Percentiles rank a stretch among this genome's conserved stretches.
phyloP scores from a whole-genome alignment of 2,888 invertebrate species.

The Kryphioiulus occultus region DNA sequence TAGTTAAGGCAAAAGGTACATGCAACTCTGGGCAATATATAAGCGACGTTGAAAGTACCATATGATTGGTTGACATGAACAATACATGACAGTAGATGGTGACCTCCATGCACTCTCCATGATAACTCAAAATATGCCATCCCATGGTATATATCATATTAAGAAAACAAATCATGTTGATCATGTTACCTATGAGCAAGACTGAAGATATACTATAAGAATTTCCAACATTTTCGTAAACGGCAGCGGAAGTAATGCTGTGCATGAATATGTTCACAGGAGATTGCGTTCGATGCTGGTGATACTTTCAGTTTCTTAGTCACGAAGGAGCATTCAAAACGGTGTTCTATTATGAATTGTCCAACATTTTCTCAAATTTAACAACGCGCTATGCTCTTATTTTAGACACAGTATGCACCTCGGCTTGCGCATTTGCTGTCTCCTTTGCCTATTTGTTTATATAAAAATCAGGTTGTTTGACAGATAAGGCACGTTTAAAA shows the following conservation, averaged over 20 bases:
- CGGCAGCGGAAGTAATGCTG: no score
- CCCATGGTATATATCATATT: no score
- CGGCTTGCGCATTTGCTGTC: neutral
- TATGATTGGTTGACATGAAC: neutral
- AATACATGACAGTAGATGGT: neutral
- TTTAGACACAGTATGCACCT: neutral
- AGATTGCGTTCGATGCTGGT: neutral
- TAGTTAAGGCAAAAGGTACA: no score
- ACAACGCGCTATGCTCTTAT: neutral
- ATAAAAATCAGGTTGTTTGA: conserved; percentile 39
- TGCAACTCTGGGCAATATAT: neutral
- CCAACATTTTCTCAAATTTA: neutral
- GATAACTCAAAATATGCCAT: neutral
- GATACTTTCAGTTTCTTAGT: neutral
- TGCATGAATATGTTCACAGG: neutral
- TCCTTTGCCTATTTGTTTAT: neutral
- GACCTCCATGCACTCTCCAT: neutral
- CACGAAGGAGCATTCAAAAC: neutral
- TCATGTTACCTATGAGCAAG: no score
- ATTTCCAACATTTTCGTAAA: no score
- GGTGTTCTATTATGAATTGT: neutral
- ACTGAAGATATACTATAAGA: no score
- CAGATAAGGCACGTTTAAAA: conserved; percentile 39
- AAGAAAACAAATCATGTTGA: no score
- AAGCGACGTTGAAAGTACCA: neutral